Percentiles rank a stretch among this genome's conserved stretches.
Evolutionary conservation across 2,888 invertebrate genomes (phyloP).

Genomic region (Schizotus pectinicornis): DNA sequence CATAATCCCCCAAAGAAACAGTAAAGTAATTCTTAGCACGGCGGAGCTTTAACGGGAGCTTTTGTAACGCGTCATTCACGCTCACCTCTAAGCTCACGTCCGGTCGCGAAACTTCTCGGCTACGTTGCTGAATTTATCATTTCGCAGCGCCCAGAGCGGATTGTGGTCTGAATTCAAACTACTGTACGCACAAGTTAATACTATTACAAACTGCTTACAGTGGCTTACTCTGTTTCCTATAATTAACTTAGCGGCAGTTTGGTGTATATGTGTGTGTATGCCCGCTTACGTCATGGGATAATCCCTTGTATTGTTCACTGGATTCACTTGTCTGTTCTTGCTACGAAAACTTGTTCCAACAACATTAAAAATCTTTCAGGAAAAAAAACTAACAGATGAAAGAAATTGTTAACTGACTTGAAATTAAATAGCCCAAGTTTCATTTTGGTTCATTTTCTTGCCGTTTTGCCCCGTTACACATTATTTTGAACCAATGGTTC

Average conservation of each 20-base stretch:
- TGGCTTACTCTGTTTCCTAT: constrained; percentile 39
- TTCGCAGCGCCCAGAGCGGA: constrained; percentile 28
- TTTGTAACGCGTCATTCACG: constrained; percentile 32
- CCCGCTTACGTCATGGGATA: constrained; percentile 16
- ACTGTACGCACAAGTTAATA: constrained; percentile 34
- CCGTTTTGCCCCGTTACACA: too few relatives aligned
- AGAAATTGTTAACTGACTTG: too few relatives aligned
- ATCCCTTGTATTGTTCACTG: constrained; percentile 31
- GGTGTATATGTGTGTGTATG: constrained; percentile 34
- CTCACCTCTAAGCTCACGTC: constrained; percentile 37
- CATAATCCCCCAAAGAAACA: constrained; percentile 28
- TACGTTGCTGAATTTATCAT: constrained; percentile 33
- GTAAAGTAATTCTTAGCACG: constrained; percentile 33
- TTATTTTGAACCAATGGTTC: constrained; percentile 8
- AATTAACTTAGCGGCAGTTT: constrained; percentile 38
- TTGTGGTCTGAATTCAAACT: constrained; percentile 32
- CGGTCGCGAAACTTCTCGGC: constrained; percentile 33
- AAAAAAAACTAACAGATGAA: too few relatives aligned
- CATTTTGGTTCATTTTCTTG: too few relatives aligned
- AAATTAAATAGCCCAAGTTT: too few relatives aligned
- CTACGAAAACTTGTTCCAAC: too few relatives aligned
- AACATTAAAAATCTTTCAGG: too few relatives aligned
- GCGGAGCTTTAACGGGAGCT: constrained; percentile 30
- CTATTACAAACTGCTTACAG: constrained; percentile 42
- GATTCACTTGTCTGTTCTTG: not conserved